These are phyloP conservation scores for Mesaphorura yosii DNA, from an alignment of 1,140 invertebrate genomes.

Conservation along the genomic window DNA sequence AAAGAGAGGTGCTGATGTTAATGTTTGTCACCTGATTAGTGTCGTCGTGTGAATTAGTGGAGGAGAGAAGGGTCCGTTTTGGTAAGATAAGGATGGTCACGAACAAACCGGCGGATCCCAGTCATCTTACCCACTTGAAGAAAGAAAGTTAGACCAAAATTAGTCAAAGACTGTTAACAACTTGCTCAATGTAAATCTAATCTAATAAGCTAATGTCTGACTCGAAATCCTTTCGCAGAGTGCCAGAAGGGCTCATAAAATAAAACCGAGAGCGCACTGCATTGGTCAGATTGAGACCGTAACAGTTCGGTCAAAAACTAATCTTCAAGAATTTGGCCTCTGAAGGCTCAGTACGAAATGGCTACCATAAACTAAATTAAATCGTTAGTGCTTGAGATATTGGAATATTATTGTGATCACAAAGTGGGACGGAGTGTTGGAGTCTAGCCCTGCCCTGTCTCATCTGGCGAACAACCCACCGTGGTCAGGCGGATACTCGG, in stretches of 20 bases:
- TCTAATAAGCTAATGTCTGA: not conserved
- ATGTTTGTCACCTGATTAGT: slow-evolving; percentile 31
- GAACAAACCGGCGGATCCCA: slow-evolving; percentile 28
- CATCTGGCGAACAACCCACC: slow-evolving; percentile 71
- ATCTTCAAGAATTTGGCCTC: too few species aligned
- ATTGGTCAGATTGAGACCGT: not conserved
- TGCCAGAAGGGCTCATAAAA: not conserved
- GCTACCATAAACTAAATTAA: slow-evolving; percentile 18
- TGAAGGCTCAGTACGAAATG: not conserved
- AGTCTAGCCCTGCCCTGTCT: too few species aligned
- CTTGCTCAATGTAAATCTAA: not conserved
- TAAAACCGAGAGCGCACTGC: not conserved
- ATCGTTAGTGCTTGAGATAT: too few species aligned
- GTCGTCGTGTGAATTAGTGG: slow-evolving; percentile 28
- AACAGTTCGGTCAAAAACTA: not conserved
- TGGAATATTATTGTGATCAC: too few species aligned
- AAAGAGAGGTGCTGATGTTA: too few species aligned
- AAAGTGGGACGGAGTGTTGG: too few species aligned
- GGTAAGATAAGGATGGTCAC: slow-evolving; percentile 31
- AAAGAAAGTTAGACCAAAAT: not conserved
- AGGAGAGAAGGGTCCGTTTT: slow-evolving; percentile 31
- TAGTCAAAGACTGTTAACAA: not conserved
- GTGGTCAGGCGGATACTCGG: slow-evolving; percentile 73
- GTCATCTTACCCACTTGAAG: slow-evolving; percentile 31
- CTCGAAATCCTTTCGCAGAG: not conserved